Percentiles rank a stretch among this genome's conserved stretches.
Conservation (phyloP, 2,113 vertebrate species). For the Podilymbus podiceps region DNA sequence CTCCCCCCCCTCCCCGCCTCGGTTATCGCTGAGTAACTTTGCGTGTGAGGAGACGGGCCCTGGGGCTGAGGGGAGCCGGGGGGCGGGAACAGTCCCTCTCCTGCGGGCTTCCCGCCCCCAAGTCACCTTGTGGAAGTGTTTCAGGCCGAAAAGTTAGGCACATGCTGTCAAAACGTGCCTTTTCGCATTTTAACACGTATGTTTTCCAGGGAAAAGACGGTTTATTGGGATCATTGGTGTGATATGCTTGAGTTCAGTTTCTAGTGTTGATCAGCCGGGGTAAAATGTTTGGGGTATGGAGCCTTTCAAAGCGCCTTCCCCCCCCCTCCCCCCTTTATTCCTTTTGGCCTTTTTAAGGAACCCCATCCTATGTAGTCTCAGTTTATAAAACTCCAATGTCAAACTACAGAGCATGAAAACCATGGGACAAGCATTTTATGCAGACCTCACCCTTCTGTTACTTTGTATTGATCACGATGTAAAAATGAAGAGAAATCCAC, state of each 20-base stretch:
- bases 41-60: not conserved
- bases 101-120: not conserved
- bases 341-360: not conserved
- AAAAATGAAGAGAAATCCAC: not conserved
- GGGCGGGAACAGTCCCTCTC: not conserved
- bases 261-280: too few species aligned
- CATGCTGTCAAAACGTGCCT: not conserved
- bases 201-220: fast-evolving
- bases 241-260: fast-evolving
- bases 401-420: not conserved
- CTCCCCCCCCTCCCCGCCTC: too few species aligned
- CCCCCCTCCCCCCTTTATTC: fast-evolving
- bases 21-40: not conserved
- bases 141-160: slow-evolving; percentile 23
- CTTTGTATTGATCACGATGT: fast-evolving
- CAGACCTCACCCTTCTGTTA: not conserved
- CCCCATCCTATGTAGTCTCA: fast-evolving
- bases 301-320: not conserved
- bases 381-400: not conserved
- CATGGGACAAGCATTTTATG: not conserved
- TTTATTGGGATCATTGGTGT: fast-evolving
- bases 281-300: not conserved
- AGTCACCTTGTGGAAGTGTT: slow-evolving; percentile 19
- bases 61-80: not conserved
- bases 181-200: fast-evolving